Evolutionary conservation across 2,888 invertebrate species (phyloP), one percentile per base, ranked within the genome.

Genomic region (Oscheius sp.): DNA sequence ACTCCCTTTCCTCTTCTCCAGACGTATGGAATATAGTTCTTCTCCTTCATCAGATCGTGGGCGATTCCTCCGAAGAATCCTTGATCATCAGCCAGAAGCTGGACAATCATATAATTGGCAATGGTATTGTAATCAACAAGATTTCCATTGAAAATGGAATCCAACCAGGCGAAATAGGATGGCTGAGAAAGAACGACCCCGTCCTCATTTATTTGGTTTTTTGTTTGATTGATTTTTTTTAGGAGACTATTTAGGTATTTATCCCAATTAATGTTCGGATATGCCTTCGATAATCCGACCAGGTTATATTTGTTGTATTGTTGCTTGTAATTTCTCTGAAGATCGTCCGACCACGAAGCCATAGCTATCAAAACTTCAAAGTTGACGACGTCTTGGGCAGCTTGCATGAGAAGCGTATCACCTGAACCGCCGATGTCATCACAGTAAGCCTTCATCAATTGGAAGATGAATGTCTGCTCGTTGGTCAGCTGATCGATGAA

Each of bases 241-340:
- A 80, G 71, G 9, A 77, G 62, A 28, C 62, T 32, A 26, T 64
- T 63, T 1, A 78, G 50, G 56, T 81, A 81, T 9, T 61, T 54
- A 4, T 51, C 63, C 76, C 78, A 81, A 54, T 72, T 68, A 57
- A 82, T 71, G 24, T 45, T 54, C 9, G 71, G 59, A 59, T 82
- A 82, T 24, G 77, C 72, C 1, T 41, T 38, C 0, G 65, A 65
- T 1, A 78, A 72, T 5, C 57, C 36, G 26, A 47, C 71, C 22
- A 80, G 28, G n/a, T 45, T 75, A 72, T 77, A 83, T 22, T 70
- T 72, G 51, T 83, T 83, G 74, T 81, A 83, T 66, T 80, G 81
- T 54, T 78, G 79, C 24, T 73, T 72, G 64, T 78, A 77, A 72
- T 83, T 83, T 64, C 80, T 74, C 68, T 72, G 50, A 44, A 75